Percentiles rank a stretch among this genome's conserved stretches.
phyloP scores from a whole-genome alignment of 2,113 vertebrate genomes.

The Tapirus terrestris region DNA sequence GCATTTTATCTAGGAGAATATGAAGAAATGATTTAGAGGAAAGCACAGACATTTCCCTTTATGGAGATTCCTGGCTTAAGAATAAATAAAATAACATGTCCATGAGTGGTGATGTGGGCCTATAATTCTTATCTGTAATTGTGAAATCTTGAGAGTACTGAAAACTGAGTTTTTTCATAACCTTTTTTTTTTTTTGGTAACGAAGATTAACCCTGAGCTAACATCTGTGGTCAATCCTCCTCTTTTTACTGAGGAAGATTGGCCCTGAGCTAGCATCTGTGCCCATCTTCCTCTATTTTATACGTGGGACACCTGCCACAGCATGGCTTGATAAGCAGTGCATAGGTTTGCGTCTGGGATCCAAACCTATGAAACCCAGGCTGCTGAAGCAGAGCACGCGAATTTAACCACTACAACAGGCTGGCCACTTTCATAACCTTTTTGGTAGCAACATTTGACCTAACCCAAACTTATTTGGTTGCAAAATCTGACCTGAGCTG shows the following conservation, averaged over 20 bases:
- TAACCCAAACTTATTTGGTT: neutral
- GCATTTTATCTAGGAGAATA: neutral
- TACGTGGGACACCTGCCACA: no score
- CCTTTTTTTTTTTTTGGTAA: neutral
- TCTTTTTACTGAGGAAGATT: no score
- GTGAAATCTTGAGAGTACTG: neutral
- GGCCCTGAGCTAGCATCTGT: no score
- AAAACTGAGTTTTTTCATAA: neutral
- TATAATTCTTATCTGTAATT: neutral
- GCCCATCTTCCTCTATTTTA: no score
- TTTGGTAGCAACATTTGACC: slow-evolving; percentile 4
- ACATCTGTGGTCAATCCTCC: no score
- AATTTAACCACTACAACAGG: no score
- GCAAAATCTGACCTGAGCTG: neutral
- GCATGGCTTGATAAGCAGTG: no score
- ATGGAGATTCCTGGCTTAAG: neutral
- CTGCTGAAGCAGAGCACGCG: no score
- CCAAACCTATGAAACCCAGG: no score
- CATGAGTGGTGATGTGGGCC: neutral
- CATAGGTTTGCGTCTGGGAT: no score
- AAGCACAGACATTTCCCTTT: neutral
- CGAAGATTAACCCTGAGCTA: no score
- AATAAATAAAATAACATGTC: neutral
- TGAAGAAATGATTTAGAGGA: neutral
- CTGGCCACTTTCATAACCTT: neutral